Evolutionary conservation across 1,140 invertebrate genomes (phyloP).

Genomic region (Drosophila sturtevanti): DNA sequence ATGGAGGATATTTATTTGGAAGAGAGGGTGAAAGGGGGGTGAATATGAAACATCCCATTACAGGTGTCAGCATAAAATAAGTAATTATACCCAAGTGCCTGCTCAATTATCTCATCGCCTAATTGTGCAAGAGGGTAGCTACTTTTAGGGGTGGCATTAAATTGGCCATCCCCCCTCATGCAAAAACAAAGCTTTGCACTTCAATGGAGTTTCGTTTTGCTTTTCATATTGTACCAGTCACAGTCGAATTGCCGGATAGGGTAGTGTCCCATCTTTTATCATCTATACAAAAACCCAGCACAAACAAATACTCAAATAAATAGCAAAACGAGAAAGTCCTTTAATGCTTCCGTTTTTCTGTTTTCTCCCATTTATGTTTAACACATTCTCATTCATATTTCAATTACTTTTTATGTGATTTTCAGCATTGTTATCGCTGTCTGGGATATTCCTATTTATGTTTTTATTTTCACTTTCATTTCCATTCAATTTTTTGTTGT

Average conservation of each 20-base stretch:
- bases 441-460: slow-evolving; percentile 71
- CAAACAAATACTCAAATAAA: slow-evolving; percentile 40
- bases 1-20: not conserved
- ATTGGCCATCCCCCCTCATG: not conserved
- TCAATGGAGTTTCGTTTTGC: slow-evolving; percentile 44
- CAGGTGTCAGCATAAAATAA: slow-evolving; percentile 73
- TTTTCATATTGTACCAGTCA: not conserved
- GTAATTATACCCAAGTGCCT: slow-evolving; percentile 82
- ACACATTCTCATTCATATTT: slow-evolving; percentile 77
- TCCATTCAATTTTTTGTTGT: slow-evolving; percentile 51
- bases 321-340: slow-evolving; percentile 1
- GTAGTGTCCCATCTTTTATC: too few species aligned
- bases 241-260: too few species aligned
- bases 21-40: not conserved
- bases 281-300: slow-evolving; percentile 9
- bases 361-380: slow-evolving; percentile 24
- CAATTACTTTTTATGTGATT: slow-evolving; percentile 82
- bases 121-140: slow-evolving; percentile 64
- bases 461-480: slow-evolving; percentile 78
- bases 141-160: slow-evolving; percentile 23
- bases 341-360: not conserved
- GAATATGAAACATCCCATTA: not conserved
- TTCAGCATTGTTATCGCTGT: slow-evolving; percentile 73
- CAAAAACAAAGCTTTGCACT: slow-evolving; percentile 62
- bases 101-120: slow-evolving; percentile 80